Evolutionary conservation across 2,888 invertebrate species (phyloP).

Genomic region (Cheiracanthium punctorium): DNA sequence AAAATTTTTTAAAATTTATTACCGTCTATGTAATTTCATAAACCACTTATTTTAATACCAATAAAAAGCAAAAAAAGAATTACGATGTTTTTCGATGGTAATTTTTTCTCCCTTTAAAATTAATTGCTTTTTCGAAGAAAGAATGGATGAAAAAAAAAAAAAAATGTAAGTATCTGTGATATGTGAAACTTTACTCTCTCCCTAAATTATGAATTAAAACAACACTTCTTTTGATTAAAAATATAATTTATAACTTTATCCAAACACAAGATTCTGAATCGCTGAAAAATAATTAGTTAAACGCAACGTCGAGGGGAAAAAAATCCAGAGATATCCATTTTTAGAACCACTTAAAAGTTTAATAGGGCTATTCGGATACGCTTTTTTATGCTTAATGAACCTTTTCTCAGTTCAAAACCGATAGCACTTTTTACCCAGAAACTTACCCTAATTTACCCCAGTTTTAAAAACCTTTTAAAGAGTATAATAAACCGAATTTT

Average conservation of each 20-base stretch:
- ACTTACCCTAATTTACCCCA: conserved; percentile 60
- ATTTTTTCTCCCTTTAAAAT: not conserved
- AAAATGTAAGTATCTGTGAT: conserved; percentile 10
- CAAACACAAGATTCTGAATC: conserved; percentile 18
- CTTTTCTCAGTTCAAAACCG: conserved; percentile 42
- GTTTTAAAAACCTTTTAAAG: conserved; percentile 63
- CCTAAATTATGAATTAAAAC: conserved; percentile 13
- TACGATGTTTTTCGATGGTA: not conserved
- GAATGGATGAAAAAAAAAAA: too few relatives aligned
- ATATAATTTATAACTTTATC: conserved; percentile 26
- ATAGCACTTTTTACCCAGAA: conserved; percentile 43
- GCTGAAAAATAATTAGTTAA: conserved; percentile 26
- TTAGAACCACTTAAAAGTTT: conserved; percentile 64
- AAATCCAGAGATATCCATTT: conserved; percentile 25
- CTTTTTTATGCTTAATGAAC: conserved; percentile 44
- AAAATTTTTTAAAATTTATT: conserved; percentile 1
- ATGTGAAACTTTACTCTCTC: not conserved
- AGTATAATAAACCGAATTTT: conserved; percentile 69
- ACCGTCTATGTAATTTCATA: conserved; percentile 8
- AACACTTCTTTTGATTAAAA: conserved; percentile 10
- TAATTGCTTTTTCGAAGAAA: conserved; percentile 1
- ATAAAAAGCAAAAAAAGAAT: conserved; percentile 1
- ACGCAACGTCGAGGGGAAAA: conserved; percentile 1
- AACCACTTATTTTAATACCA: conserved; percentile 13
- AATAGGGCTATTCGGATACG: conserved; percentile 51